Percentiles rank a stretch among this genome's conserved stretches.
phyloP scores from a whole-genome alignment of 2,113 vertebrate species.

The Plestiodon gilberti region DNA sequence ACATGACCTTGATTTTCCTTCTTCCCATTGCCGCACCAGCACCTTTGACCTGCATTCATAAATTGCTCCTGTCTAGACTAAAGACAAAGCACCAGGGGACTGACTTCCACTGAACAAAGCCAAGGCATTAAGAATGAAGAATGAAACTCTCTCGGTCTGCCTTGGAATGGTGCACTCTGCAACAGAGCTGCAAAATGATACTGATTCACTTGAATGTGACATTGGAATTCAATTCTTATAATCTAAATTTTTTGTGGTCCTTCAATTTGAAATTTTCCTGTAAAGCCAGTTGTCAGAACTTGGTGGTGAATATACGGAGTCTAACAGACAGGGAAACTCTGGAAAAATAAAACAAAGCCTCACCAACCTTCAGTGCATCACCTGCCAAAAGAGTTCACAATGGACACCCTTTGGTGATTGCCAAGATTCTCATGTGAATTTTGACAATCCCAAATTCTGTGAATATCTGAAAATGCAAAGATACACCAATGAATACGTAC shows the following conservation, averaged over 20 bases:
- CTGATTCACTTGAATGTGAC: not conserved
- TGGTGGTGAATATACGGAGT: not conserved
- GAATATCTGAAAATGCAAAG: not conserved
- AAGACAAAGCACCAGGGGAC: slow-evolving; percentile 10
- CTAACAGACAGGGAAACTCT: not conserved
- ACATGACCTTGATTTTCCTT: slow-evolving; percentile 21
- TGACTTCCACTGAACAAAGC: slow-evolving; percentile 5
- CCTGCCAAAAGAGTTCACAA: too few species aligned
- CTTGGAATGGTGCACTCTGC: not conserved
- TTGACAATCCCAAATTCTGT: not conserved
- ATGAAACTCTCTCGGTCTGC: not conserved
- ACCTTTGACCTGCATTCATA: slow-evolving; percentile 25
- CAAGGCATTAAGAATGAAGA: slow-evolving; percentile 1
- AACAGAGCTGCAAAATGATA: not conserved
- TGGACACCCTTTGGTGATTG: too few species aligned
- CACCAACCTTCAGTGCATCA: not conserved
- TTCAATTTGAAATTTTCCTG: not conserved
- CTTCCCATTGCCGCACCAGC: not conserved
- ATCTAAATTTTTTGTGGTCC: not conserved
- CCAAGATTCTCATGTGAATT: too few species aligned
- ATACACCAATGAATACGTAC: not conserved
- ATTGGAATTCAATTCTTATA: not conserved
- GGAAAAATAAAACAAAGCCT: too few species aligned
- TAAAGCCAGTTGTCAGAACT: not conserved
- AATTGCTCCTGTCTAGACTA: slow-evolving; percentile 15